These are phyloP conservation scores for Gymnothorax reevesii DNA, from an alignment of 2,797 vertebrate species.

Conservation along the genomic window DNA sequence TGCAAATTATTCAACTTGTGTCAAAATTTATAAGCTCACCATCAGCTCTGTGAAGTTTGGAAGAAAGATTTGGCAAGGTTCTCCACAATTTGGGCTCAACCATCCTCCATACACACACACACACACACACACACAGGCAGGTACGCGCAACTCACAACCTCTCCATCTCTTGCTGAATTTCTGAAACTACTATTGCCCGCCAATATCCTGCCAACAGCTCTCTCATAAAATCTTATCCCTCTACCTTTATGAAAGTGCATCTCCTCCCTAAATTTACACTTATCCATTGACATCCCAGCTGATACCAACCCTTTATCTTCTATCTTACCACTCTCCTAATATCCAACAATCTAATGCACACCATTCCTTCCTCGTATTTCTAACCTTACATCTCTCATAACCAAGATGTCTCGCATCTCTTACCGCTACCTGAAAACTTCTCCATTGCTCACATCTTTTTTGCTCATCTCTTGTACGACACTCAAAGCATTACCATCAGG, in stretches of 20 bases:
- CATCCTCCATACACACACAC: too few relatives aligned
- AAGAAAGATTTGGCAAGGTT: too few relatives aligned
- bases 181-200: too few relatives aligned
- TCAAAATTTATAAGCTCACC: too few relatives aligned
- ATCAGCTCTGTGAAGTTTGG: too few relatives aligned
- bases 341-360: neutral
- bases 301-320: neutral
- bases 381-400: neutral
- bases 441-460: neutral
- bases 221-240: neutral
- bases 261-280: neutral
- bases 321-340: neutral
- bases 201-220: too few relatives aligned
- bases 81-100: too few relatives aligned
- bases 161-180: too few relatives aligned
- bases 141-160: too few relatives aligned
- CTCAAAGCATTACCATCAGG: neutral
- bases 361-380: neutral
- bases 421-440: too few relatives aligned
- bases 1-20: too few relatives aligned
- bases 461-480: neutral
- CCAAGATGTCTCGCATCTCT: neutral
- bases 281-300: neutral
- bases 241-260: neutral
- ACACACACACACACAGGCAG: too few relatives aligned